phyloP scores from a whole-genome alignment of 2,797 vertebrate genomes.

The Lemur catta region DNA sequence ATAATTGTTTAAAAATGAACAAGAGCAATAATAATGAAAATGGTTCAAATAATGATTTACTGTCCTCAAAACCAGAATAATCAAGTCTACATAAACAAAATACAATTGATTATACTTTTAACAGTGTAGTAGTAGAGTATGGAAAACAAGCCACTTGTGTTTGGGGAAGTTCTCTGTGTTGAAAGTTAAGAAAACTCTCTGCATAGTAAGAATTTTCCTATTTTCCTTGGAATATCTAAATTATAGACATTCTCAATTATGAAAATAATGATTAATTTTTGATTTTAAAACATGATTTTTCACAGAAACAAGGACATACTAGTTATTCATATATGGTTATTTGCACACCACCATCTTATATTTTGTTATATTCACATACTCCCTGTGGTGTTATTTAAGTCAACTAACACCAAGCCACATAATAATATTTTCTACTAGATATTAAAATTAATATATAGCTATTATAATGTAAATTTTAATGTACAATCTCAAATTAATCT shows the following conservation, averaged over 20 bases:
- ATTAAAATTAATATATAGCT: not conserved
- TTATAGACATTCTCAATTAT: not conserved
- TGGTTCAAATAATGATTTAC: not conserved
- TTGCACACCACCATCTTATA: not conserved
- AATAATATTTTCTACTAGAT: not conserved
- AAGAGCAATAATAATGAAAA: not conserved
- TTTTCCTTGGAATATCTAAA: not conserved
- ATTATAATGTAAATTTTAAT: not conserved
- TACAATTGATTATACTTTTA: not conserved
- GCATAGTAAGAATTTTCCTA: not conserved
- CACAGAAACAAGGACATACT: not conserved
- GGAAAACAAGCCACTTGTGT: not conserved
- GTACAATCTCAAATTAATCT: not conserved
- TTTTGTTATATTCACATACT: not conserved
- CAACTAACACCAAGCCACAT: not conserved
- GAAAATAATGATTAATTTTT: not conserved
- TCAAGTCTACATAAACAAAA: not conserved
- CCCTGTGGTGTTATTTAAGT: not conserved
- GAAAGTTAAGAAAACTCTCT: not conserved
- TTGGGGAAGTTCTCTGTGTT: not conserved
- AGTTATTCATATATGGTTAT: not conserved
- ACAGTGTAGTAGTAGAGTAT: not conserved
- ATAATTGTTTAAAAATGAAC: not conserved
- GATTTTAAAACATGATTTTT: not conserved
- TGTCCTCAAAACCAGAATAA: not conserved